These are phyloP conservation scores for Aepyceros melampus DNA, from an alignment of 2,113 vertebrate genomes.

Conservation along the genomic window DNA sequence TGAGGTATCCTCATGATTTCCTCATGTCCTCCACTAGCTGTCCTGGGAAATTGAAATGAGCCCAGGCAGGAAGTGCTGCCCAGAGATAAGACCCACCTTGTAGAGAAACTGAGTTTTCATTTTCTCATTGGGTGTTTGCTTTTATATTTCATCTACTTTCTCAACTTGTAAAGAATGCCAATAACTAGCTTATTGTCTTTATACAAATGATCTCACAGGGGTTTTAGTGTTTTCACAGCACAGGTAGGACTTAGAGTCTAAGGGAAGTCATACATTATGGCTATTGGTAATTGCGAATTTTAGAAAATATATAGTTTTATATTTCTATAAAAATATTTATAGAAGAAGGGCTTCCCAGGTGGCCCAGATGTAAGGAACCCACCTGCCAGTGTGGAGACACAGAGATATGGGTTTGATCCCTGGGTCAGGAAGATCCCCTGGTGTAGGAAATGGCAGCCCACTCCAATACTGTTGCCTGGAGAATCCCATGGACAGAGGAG, in stretches of 20 bases:
- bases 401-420: not conserved
- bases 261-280: not conserved
- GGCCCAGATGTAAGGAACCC: fast-evolving
- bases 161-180: not conserved
- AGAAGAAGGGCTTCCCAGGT: not conserved
- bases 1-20: not conserved
- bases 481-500: not conserved
- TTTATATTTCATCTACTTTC: not conserved
- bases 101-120: not conserved
- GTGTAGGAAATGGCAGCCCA: not conserved
- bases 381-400: not conserved
- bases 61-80: not conserved
- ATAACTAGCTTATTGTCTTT: not conserved
- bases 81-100: not conserved
- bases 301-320: not conserved
- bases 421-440: not conserved
- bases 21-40: fast-evolving
- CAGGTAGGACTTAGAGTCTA: not conserved
- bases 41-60: not conserved
- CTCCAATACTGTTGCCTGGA: not conserved
- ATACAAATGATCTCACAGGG: not conserved
- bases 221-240: not conserved
- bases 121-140: not conserved
- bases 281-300: not conserved
- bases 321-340: not conserved